Conservation (phyloP, 2,888 invertebrate species). For the Platycheirus rosarum region DNA sequence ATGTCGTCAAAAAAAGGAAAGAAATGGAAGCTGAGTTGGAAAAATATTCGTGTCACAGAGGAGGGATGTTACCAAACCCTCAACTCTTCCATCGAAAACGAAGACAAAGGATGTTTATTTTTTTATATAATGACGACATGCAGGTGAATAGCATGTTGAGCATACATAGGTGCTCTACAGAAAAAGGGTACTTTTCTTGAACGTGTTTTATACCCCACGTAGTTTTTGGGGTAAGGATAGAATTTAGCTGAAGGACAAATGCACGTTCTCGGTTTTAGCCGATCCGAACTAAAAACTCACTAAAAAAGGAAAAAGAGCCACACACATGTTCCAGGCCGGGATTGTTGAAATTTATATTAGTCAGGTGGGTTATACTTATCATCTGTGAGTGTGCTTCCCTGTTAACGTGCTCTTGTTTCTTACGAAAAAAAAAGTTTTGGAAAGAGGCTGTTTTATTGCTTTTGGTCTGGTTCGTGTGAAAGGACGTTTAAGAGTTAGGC, state of each 20-base stretch:
- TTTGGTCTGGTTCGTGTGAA: slow-evolving; percentile 11
- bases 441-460: too few relatives aligned
- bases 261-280: slow-evolving; percentile 43
- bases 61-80: background rate
- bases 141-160: slow-evolving; percentile 64
- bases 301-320: slow-evolving; percentile 13
- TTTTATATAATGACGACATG: slow-evolving; percentile 42
- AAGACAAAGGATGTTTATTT: slow-evolving; percentile 51
- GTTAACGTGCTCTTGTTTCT: background rate
- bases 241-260: slow-evolving; percentile 63
- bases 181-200: slow-evolving; percentile 48
- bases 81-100: slow-evolving; percentile 12
- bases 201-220: slow-evolving; percentile 20
- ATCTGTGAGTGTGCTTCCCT: background rate
- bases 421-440: too few relatives aligned
- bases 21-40: slow-evolving; percentile 38
- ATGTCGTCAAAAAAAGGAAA: slow-evolving; percentile 14
- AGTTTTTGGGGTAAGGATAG: slow-evolving; percentile 14
- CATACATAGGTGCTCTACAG: slow-evolving; percentile 18
- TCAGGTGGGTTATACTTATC: too few relatives aligned
- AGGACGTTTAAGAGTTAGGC: background rate
- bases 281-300: slow-evolving; percentile 13
- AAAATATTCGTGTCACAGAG: slow-evolving; percentile 64
- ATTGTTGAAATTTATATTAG: background rate
- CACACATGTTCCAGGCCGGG: too few relatives aligned